A percentile compares a stretch with the other conserved stretches of the same genome.
These are phyloP conservation scores for Ramphastos sulfuratus DNA, from an alignment of 2,113 vertebrate genomes.

Conservation along the genomic window DNA sequence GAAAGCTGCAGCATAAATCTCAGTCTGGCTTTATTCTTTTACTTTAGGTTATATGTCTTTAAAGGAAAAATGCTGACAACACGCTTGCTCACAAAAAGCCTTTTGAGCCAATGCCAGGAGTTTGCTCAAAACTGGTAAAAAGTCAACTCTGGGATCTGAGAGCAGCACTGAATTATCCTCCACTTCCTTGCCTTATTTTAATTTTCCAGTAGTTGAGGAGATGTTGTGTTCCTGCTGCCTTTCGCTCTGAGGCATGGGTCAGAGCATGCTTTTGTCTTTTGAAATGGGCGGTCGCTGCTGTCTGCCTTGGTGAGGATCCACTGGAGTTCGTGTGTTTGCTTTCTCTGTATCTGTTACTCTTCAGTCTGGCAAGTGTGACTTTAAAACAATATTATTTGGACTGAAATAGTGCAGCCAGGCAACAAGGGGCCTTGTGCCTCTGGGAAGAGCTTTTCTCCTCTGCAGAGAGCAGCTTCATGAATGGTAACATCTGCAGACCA, in stretches of 20 bases:
- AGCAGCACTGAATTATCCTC: not conserved
- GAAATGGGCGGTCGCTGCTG: not conserved
- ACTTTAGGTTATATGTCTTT: constrained; percentile 30
- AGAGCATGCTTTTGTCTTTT: not conserved
- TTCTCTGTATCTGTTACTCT: not conserved
- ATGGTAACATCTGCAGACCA: not conserved
- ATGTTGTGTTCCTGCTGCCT: not conserved
- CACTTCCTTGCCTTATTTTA: not conserved
- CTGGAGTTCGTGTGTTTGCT: not conserved
- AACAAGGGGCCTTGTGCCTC: constrained; percentile 11
- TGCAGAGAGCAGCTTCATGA: not conserved
- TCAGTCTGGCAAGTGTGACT: not conserved
- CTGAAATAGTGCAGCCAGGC: constrained; percentile 38
- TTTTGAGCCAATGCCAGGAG: constrained; percentile 36
- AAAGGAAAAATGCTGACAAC: constrained; percentile 53
- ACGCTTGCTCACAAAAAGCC: constrained; percentile 27
- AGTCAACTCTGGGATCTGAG: not conserved
- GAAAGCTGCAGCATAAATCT: constrained; percentile 38
- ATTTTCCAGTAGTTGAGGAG: not conserved
- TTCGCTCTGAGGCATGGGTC: not conserved
- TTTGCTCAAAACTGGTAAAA: constrained; percentile 29
- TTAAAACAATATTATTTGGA: constrained; percentile 30
- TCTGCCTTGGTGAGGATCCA: not conserved
- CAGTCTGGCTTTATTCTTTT: constrained; percentile 38
- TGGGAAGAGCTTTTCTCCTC: not conserved